Evolutionary conservation across 2,888 invertebrate genomes (phyloP).

Genomic region (Acanthosepion lycidas): DNA sequence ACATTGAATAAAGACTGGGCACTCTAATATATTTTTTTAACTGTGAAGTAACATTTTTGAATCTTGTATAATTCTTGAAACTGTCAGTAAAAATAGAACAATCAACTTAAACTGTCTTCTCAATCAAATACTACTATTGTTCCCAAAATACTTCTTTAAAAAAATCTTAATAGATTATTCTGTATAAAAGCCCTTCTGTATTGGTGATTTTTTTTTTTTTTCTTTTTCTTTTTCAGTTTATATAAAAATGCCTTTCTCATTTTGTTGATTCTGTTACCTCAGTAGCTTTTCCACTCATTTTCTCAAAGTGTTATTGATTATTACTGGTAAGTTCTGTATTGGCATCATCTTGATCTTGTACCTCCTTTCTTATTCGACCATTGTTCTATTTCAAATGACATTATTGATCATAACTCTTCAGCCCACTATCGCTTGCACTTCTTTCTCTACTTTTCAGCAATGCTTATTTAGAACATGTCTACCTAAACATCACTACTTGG

Average conservation of each 20-base stretch:
- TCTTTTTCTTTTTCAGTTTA: not conserved
- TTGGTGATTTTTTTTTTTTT: not conserved
- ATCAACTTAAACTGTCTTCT: no score
- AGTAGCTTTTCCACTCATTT: not conserved
- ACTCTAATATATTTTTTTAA: no score
- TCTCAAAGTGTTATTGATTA: not conserved
- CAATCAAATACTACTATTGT: no score
- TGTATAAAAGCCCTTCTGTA: no score
- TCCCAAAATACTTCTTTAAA: no score
- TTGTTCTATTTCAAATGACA: not conserved
- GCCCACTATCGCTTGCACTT: not conserved
- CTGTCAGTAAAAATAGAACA: no score
- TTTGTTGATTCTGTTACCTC: not conserved
- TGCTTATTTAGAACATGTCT: not conserved
- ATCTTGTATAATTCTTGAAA: no score
- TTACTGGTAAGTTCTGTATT: not conserved
- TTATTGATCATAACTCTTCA: conserved; percentile 22
- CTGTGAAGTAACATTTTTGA: no score
- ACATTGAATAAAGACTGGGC: no score
- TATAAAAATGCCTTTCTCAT: not conserved
- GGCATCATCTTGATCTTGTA: not conserved
- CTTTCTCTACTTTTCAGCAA: not conserved
- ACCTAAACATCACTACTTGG: not conserved
- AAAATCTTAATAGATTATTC: no score
- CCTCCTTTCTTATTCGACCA: not conserved